Conservation (phyloP, 2,888 invertebrate species). For the Ctenicera cuprea region DNA sequence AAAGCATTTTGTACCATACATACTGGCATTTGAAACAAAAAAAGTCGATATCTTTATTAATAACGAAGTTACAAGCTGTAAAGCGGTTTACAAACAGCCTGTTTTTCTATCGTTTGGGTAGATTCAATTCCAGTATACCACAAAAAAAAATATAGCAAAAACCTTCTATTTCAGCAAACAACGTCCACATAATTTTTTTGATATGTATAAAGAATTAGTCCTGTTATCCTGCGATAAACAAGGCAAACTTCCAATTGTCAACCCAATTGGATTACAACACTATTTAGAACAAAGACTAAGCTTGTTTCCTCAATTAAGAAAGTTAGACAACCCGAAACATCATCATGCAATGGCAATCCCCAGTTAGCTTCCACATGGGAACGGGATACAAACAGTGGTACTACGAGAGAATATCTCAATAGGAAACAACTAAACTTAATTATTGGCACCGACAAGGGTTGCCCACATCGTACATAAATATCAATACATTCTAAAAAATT, state of each 20-base stretch:
- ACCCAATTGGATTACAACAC: constrained; percentile 32
- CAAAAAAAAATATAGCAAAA: too few species aligned
- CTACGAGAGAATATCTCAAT: constrained; percentile 16
- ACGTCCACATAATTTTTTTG: too few species aligned
- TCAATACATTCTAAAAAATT: neutral
- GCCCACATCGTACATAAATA: neutral
- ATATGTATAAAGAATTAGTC: neutral
- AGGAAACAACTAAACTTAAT: constrained; percentile 35
- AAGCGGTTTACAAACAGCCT: too few species aligned
- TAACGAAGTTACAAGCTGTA: too few species aligned
- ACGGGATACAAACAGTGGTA: constrained; percentile 1
- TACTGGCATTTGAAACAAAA: too few species aligned
- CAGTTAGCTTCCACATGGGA: constrained; percentile 19
- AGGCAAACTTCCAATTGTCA: constrained; percentile 39
- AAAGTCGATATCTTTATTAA: too few species aligned
- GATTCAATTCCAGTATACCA: too few species aligned
- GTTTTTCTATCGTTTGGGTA: too few species aligned
- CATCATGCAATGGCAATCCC: constrained; percentile 44
- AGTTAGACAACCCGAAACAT: constrained; percentile 48
- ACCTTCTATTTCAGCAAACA: too few species aligned
- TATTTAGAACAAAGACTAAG: constrained; percentile 44
- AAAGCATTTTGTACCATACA: too few species aligned
- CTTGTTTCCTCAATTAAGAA: constrained; percentile 50
- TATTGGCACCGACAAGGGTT: neutral
- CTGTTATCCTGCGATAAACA: constrained; percentile 14